Base-by-base conservation (phyloP, 2,888 invertebrate genomes). In the Theodoxus fluviatilis region DNA sequence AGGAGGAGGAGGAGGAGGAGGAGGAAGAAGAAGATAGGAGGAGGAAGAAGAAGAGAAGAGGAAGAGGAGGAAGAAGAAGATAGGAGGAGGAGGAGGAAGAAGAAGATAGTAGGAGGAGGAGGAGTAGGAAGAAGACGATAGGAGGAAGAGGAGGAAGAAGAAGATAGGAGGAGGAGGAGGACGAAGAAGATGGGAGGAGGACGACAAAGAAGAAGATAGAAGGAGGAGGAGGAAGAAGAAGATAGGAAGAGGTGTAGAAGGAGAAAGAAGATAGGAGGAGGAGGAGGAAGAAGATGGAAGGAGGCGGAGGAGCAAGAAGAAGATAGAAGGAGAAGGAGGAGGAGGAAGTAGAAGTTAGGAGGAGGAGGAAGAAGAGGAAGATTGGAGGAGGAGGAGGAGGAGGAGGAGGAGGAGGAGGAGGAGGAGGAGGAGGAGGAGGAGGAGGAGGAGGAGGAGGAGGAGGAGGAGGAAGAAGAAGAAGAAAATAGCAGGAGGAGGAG, bases 21-120 rank as follows among this genome's bases (percentile, higher is more conserved):
- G 52, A 52, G 52, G 25, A 15, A 15, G 18, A 52, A 52, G 12
- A 0, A 52, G 18, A 52, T 7, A 52, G 52, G 6, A 6, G 18
- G 12, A 52, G 18, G 25, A 25, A 7, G 52, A 52, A 4, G 52
- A 12, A 12, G 43, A 43, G 80, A 79, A 70, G 78, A 76, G 15
- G 79, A 81, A 71, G 80, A 81, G 73, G 75, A 67, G 2, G 55
- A 67, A 15, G 15, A 43, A 22, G 40, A 61, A 31, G 38, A 63
- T 1, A 15, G 25, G 12, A 59, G 59, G 33, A 33, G 37, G 37
- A 61, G 47, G 22, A 49, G 0, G 31, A 59, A 28, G 7, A 59
- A 59, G 59, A 28, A n/a, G 2, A 28, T n/a, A n/a, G n/a, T 12
- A 31, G 3, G 9, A 59, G 12, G 35, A 28, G 2, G n/a, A n/a